A percentile compares a stretch with the other conserved stretches of the same genome.
Evolutionary conservation across 2,797 vertebrate genomes (phyloP).

Genomic region (Ctenochaetus hawaiiensis): DNA sequence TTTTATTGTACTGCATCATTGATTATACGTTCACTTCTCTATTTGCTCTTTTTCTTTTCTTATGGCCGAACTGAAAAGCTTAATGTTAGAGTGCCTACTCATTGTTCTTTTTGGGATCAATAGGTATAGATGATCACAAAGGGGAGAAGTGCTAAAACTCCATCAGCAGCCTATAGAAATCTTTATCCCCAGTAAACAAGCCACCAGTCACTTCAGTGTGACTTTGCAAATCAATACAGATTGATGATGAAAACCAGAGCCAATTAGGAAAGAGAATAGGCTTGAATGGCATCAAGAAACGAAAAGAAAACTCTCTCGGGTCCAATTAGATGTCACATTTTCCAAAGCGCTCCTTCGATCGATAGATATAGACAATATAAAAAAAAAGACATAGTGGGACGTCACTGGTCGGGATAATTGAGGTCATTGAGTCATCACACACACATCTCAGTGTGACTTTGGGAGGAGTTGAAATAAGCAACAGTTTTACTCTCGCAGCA

Average conservation of each 20-base stretch:
- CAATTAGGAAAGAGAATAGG: slow-evolving; percentile 35
- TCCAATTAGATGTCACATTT: slow-evolving; percentile 57
- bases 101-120: slow-evolving; percentile 4
- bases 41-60: neutral
- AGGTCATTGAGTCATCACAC: slow-evolving; percentile 41
- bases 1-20: slow-evolving; percentile 1
- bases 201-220: neutral
- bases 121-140: slow-evolving; percentile 4
- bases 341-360: slow-evolving; percentile 28
- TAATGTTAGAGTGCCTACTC: neutral
- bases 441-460: slow-evolving; percentile 26
- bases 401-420: slow-evolving; percentile 49
- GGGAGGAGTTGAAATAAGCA: slow-evolving; percentile 14
- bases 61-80: neutral
- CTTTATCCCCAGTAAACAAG: slow-evolving; percentile 1
- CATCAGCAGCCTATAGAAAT: neutral
- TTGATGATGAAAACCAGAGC: slow-evolving; percentile 44
- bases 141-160: neutral
- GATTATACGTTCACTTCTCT: neutral
- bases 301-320: slow-evolving; percentile 30
- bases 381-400: slow-evolving; percentile 19
- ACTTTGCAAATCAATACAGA: slow-evolving; percentile 36
- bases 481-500: neutral
- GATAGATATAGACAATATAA: slow-evolving; percentile 41
- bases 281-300: slow-evolving; percentile 38